Evolutionary conservation across 1,140 invertebrate genomes (phyloP).

Genomic region (Matsumurasca onukii): DNA sequence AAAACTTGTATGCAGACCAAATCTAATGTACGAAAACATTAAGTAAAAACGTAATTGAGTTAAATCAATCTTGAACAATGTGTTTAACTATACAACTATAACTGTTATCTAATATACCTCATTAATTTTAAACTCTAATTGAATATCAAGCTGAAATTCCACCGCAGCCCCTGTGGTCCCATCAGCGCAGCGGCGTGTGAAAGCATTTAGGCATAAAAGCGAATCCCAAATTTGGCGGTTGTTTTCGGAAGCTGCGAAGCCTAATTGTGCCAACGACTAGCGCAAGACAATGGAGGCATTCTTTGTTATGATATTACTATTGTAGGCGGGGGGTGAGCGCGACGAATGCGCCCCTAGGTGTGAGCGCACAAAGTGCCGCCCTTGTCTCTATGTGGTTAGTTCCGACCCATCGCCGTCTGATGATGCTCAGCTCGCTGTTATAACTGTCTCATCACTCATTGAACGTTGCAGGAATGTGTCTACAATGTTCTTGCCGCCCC

Average conservation of each 20-base stretch:
- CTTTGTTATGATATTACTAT: constrained; percentile 26
- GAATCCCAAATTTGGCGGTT: constrained; percentile 12
- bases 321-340: background rate
- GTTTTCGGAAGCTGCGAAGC: constrained; percentile 3
- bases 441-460: too few relatives aligned
- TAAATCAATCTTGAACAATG: too few relatives aligned
- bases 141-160: too few relatives aligned
- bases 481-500: too few relatives aligned
- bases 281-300: constrained; percentile 17
- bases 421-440: too few relatives aligned
- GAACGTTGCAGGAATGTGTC: too few relatives aligned
- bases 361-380: constrained; percentile 9
- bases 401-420: constrained; percentile 8
- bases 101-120: too few relatives aligned
- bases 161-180: background rate
- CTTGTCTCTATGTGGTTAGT: background rate
- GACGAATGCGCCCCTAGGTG: constrained; percentile 16
- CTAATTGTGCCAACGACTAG: constrained; percentile 20
- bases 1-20: too few relatives aligned
- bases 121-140: too few relatives aligned
- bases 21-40: too few relatives aligned
- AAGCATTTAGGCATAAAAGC: background rate
- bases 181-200: constrained; percentile 1
- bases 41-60: too few relatives aligned
- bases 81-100: too few relatives aligned